A percentile compares a stretch with the other conserved stretches of the same genome.
Evolutionary conservation across 2,888 invertebrate genomes (phyloP).

Genomic region (Tetragonisca angustula): DNA sequence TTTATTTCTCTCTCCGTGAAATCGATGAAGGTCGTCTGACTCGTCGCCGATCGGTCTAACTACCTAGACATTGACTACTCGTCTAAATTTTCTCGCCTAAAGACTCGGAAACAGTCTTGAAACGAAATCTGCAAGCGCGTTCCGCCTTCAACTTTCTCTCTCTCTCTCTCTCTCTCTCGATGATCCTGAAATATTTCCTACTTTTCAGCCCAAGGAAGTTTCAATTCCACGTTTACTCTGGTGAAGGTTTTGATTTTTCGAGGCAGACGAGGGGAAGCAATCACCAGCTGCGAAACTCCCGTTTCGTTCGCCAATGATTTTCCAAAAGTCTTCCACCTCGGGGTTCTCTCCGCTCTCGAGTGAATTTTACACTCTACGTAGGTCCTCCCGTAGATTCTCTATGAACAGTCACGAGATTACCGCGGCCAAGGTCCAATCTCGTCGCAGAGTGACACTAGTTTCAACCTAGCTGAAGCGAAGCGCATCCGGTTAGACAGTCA

Average conservation of each 20-base stretch:
- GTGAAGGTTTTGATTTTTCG: conserved; percentile 8
- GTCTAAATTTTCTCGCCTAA: conserved; percentile 14
- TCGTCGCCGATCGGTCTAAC: conserved; percentile 28
- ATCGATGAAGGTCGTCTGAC: conserved; percentile 37
- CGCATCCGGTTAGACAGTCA: background rate
- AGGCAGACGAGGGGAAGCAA: background rate
- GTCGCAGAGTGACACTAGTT: background rate
- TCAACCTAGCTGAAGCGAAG: background rate
- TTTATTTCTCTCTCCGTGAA: conserved; percentile 31
- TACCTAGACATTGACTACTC: conserved; percentile 64
- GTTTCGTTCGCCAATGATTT: no score
- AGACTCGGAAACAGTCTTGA: conserved; percentile 35
- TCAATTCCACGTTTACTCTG: background rate
- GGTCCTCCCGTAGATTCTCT: no score
- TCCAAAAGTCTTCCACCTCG: no score
- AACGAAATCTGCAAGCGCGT: conserved; percentile 11
- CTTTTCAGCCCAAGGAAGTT: background rate
- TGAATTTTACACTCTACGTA: no score
- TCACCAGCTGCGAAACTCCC: background rate
- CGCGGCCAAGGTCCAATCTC: background rate
- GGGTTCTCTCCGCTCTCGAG: no score
- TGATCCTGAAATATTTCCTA: background rate
- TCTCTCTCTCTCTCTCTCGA: no score
- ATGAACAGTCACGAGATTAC: no score
- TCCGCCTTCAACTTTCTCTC: background rate